These are phyloP conservation scores for Shinisaurus crocodilurus DNA, from an alignment of 2,113 vertebrate genomes.

Conservation along the genomic window DNA sequence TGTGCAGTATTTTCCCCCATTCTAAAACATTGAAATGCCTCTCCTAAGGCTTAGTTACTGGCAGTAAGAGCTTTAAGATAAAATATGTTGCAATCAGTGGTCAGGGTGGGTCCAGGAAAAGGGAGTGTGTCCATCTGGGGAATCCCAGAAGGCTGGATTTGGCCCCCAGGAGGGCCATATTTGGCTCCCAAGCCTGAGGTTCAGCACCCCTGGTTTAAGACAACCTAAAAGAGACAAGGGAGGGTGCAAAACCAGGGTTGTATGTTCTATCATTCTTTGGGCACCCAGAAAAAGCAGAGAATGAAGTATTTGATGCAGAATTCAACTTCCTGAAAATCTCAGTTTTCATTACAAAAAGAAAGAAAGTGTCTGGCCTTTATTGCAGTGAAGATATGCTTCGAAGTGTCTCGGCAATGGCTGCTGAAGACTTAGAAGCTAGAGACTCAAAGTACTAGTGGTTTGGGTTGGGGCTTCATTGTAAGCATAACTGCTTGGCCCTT, in stretches of 20 bases:
- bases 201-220: background rate
- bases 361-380: background rate
- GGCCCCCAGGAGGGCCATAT: no score
- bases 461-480: background rate
- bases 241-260: background rate
- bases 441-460: background rate
- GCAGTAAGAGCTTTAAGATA: no score
- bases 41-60: no score
- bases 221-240: background rate
- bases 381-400: background rate
- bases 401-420: background rate
- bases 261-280: background rate
- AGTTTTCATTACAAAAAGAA: background rate
- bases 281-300: background rate
- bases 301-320: background rate
- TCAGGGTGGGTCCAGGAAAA: no score
- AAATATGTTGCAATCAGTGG: no score
- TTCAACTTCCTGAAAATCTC: background rate
- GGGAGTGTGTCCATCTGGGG: no score
- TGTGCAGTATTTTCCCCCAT: no score
- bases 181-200: no score
- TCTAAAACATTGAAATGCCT: no score
- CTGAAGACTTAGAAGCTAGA: background rate
- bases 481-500: background rate
- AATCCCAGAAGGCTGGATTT: no score